Evolutionary conservation across 2,888 invertebrate genomes (phyloP), one percentile per base, ranked within the genome.

Genomic region (Seladonia tumulorum): DNA sequence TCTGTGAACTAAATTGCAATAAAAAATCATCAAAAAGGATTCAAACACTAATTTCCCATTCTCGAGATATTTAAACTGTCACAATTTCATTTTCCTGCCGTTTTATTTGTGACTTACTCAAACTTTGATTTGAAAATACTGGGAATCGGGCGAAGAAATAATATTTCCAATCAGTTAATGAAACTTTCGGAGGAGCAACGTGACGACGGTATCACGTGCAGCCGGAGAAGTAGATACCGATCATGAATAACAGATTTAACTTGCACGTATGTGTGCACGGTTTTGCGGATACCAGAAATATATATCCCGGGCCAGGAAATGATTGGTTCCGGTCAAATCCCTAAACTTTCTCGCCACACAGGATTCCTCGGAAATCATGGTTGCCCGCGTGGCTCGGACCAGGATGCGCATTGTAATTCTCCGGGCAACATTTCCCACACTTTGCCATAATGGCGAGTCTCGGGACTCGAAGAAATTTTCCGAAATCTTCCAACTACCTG

Each of bases 311-410:
- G n/a, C 14, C 42, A 70, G 70, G 70, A 70, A 70, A 70, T 70
- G 70, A 70, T 70, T 42, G 42, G 70, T 70, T 70, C 70, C 70
- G 42, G 70, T 70, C 70, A 70, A 42, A 70, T 70, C 42, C 39
- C 42, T n/a, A n/a, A 70, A 70, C 42, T 70, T 70, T 42, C 70
- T 70, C 39, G 42, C 42, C 70, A n/a, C 70, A 70, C 22, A 42
- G 42, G 22, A 70, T n/a, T n/a, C 70, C 70, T 42, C 5, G 42
- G 39, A 42, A 70, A 70, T 42, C 70, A 70, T n/a, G 70, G 70
- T 42, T 42, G 12, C 70, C 70, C 42, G 70, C 42, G 70, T n/a
- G 22, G 22, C n/a, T 42, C 7, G 42, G 42, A 14, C 25, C 70
- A 14, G 70, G 39, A 42, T 25, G 42, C n/a, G 70, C 70, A 70